phyloP scores from a whole-genome alignment of 2,888 invertebrate genomes.

The Tetanocera ferruginea region DNA sequence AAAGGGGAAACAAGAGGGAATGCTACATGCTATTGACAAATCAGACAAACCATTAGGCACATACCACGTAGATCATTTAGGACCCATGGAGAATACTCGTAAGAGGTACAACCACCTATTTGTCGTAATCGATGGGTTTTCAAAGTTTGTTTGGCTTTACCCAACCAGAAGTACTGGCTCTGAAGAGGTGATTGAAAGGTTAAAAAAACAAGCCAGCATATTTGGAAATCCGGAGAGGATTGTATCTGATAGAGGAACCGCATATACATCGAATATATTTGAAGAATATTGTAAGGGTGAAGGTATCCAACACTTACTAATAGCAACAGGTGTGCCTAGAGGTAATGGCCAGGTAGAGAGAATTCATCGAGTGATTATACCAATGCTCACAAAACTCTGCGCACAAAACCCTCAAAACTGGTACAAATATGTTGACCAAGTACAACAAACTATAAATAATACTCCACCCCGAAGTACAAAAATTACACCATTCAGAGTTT shows the following conservation, averaged over 20 bases:
- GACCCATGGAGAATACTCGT: slow-evolving; percentile 29
- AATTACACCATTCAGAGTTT: not conserved
- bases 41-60: slow-evolving; percentile 27
- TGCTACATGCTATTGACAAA: slow-evolving; percentile 36
- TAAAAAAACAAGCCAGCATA: too few species aligned
- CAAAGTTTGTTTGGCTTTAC: not conserved
- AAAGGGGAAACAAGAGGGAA: slow-evolving; percentile 21
- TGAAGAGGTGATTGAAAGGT: not conserved
- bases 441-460: not conserved
- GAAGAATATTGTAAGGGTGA: slow-evolving; percentile 57
- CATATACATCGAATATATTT: slow-evolving; percentile 62
- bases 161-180: not conserved
- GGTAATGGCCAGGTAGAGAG: slow-evolving; percentile 64
- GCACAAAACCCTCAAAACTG: not conserved
- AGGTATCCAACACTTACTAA: slow-evolving; percentile 54
- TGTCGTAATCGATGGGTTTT: not conserved
- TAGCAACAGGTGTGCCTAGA: slow-evolving; percentile 55
- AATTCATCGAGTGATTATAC: slow-evolving; percentile 57
- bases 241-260: too few species aligned
- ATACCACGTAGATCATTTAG: slow-evolving; percentile 36
- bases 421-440: not conserved
- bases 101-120: not conserved
- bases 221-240: too few species aligned
- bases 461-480: not conserved
- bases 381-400: slow-evolving; percentile 57